Evolutionary conservation across 92 coral and sea anemone species (phyloP).

Genomic region (Epizoanthus stellaris): DNA sequence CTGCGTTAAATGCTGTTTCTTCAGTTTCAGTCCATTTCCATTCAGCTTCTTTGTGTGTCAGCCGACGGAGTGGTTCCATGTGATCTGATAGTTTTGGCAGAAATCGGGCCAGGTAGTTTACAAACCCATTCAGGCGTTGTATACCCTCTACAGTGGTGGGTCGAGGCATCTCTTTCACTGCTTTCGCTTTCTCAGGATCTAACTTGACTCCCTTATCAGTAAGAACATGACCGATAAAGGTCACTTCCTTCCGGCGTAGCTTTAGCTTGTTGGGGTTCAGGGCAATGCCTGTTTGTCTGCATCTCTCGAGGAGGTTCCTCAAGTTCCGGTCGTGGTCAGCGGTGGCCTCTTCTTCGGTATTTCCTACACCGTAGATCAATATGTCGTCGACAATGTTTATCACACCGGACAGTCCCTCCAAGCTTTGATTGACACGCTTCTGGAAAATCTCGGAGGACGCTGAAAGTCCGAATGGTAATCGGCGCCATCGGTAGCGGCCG

Average conservation of each 20-base stretch:
- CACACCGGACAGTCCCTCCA: slow-evolving; percentile 51
- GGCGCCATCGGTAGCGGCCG: slow-evolving; percentile 43
- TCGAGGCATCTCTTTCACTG: slow-evolving; percentile 39
- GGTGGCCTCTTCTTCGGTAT: slow-evolving; percentile 49
- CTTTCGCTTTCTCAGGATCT: slow-evolving; percentile 64
- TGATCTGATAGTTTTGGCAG: slow-evolving; percentile 48
- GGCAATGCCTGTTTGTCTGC: slow-evolving; percentile 46
- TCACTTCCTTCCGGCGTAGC: slow-evolving; percentile 37
- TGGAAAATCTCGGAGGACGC: slow-evolving; percentile 54
- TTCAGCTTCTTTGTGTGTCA: slow-evolving; percentile 1
- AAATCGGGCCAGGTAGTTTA: slow-evolving; percentile 46
- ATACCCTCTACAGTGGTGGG: slow-evolving; percentile 51
- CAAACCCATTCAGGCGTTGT: slow-evolving; percentile 61
- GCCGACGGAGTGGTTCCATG: background rate
- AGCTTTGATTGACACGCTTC: slow-evolving; percentile 32
- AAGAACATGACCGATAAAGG: slow-evolving; percentile 54
- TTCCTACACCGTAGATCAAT: slow-evolving; percentile 44
- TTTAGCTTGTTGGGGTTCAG: slow-evolving; percentile 41
- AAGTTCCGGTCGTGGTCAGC: slow-evolving; percentile 44
- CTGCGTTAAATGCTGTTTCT: background rate
- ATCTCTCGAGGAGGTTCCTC: slow-evolving; percentile 40
- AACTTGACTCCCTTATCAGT: slow-evolving; percentile 52
- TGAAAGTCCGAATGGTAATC: slow-evolving; percentile 51
- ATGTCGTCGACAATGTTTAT: slow-evolving; percentile 53
- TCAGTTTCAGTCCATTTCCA: slow-evolving; percentile 9